Evolutionary conservation across 2,113 vertebrate species (phyloP).

Genomic region (Erpornis zantholeuca): DNA sequence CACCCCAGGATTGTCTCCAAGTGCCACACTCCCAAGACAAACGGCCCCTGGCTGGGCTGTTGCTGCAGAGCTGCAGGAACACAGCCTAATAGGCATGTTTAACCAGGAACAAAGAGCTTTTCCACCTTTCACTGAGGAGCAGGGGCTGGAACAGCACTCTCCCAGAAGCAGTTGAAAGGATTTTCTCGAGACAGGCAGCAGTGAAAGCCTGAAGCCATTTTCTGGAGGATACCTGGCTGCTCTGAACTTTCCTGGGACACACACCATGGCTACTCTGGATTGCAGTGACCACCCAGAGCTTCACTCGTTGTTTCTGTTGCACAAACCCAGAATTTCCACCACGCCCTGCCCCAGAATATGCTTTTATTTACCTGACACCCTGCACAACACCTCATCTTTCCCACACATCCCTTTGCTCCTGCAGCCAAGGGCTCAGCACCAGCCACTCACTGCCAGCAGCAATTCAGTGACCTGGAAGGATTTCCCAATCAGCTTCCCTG

Average conservation of each 20-base stretch:
- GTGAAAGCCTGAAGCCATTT: neutral
- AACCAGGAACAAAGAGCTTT: neutral
- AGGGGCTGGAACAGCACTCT: neutral
- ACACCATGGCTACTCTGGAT: fast-evolving
- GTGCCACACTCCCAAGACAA: neutral
- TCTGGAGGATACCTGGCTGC: neutral
- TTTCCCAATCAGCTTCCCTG: neutral
- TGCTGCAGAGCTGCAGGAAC: neutral
- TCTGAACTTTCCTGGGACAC: neutral
- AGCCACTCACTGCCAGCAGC: neutral
- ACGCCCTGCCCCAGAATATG: fast-evolving
- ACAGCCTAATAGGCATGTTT: neutral
- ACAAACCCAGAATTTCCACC: neutral
- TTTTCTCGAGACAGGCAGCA: neutral
- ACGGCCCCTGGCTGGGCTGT: neutral
- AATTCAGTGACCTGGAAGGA: neutral
- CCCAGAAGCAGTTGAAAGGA: neutral
- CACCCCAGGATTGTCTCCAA: neutral
- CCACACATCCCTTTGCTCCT: neutral
- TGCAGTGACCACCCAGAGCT: neutral
- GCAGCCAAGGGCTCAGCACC: neutral
- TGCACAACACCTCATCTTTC: neutral
- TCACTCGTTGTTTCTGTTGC: fast-evolving
- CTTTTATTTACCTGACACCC: neutral
- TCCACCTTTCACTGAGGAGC: neutral